Evolutionary conservation across 2,113 vertebrate genomes (phyloP).

Genomic region (Butorides virescens): DNA sequence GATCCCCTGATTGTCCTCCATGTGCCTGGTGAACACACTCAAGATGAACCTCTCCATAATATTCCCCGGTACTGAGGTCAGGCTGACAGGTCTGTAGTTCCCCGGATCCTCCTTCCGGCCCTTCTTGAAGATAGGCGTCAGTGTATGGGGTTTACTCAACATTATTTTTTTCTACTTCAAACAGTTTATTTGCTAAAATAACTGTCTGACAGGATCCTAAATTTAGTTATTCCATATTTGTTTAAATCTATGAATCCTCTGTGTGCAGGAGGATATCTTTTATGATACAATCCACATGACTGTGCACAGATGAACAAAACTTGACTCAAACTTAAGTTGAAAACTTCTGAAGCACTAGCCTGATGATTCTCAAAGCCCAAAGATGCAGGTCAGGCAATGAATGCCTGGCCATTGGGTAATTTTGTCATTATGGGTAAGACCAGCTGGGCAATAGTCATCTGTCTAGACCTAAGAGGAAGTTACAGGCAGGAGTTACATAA

Average conservation of each 20-base stretch:
- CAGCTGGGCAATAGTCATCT: not conserved
- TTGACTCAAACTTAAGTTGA: not conserved
- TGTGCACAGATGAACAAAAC: not conserved
- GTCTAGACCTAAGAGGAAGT: not conserved
- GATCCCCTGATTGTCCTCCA: no score
- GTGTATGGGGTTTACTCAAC: not conserved
- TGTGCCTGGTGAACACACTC: no score
- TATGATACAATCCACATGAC: not conserved
- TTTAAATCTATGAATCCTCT: not conserved
- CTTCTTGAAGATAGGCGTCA: no score
- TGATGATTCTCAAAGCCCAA: not conserved
- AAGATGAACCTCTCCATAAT: no score
- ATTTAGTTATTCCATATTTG: not conserved
- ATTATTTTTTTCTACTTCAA: not conserved
- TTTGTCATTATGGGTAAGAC: not conserved
- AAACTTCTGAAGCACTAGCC: not conserved
- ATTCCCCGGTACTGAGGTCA: no score
- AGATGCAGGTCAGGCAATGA: rapidly evolving
- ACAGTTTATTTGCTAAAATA: not conserved
- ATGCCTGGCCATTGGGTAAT: not conserved
- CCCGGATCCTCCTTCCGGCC: no score
- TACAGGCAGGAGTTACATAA: not conserved
- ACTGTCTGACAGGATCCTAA: not conserved
- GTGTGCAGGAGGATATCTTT: not conserved
- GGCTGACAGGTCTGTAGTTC: no score